Percentiles rank a stretch among this genome's conserved stretches.
Conservation (phyloP, 2,113 vertebrate genomes). For the Turnix velox region DNA sequence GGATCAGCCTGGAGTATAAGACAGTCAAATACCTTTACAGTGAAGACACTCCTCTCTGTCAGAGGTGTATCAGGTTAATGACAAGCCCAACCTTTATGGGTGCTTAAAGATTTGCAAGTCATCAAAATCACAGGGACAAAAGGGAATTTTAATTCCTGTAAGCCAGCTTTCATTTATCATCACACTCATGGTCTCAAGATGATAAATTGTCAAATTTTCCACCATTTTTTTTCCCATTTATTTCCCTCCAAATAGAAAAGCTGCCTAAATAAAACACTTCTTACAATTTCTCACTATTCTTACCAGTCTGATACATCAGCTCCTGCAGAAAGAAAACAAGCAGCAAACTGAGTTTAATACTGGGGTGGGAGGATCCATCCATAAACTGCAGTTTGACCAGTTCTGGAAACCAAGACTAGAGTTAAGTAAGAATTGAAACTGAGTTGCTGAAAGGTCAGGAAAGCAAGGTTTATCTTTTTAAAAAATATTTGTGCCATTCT, state of each 20-base stretch:
- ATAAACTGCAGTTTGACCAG: background rate
- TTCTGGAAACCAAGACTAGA: background rate
- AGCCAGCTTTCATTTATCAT: background rate
- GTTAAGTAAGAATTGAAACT: background rate
- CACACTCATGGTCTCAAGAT: background rate
- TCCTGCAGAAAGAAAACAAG: background rate
- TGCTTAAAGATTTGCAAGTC: background rate
- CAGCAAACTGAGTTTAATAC: background rate
- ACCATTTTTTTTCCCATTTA: background rate
- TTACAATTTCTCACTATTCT: background rate
- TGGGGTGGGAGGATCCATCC: background rate
- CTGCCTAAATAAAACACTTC: background rate
- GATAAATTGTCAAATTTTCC: background rate
- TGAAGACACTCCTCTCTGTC: conserved; percentile 15
- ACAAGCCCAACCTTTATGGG: background rate
- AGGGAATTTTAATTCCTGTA: background rate
- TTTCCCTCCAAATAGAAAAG: background rate
- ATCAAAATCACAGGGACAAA: background rate
- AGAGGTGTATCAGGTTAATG: background rate
- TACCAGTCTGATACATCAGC: background rate
- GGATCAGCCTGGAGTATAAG: background rate
- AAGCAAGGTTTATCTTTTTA: background rate
- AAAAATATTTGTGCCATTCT: background rate
- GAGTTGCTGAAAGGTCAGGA: background rate
- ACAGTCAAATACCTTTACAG: conserved; percentile 17